Conservation (phyloP, 2,797 vertebrate genomes). For the Notamacropus eugenii region DNA sequence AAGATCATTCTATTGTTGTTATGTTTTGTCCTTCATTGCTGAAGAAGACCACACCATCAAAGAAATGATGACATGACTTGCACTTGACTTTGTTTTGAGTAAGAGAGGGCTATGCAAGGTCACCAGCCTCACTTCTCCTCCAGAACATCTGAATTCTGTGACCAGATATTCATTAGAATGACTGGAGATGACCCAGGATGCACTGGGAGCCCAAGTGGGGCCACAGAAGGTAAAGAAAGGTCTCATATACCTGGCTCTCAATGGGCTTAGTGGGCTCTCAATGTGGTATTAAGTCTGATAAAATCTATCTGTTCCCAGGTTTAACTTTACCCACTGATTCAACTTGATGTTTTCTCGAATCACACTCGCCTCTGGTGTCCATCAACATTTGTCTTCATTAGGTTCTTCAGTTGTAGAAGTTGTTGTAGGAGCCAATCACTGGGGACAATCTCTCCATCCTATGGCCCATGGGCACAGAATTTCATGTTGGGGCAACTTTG, state of each 20-base stretch:
- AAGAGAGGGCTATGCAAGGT: too few relatives aligned
- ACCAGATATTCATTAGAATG: too few relatives aligned
- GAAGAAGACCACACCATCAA: too few relatives aligned
- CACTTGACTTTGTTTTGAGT: too few relatives aligned
- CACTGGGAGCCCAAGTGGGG: not conserved
- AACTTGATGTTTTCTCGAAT: conserved; percentile 88
- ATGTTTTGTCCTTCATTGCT: too few relatives aligned
- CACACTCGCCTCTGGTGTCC: conserved; percentile 92
- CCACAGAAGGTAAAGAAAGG: not conserved
- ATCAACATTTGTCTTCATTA: conserved; percentile 92
- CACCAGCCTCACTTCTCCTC: too few relatives aligned
- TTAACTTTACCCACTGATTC: conserved; percentile 94
- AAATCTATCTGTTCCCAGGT: not conserved
- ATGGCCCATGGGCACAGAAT: too few relatives aligned
- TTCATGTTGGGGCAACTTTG: not conserved
- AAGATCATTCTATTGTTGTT: not conserved
- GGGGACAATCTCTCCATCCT: conserved; percentile 91
- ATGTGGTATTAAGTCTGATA: not conserved
- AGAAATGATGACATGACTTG: too few relatives aligned
- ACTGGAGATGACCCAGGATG: too few relatives aligned
- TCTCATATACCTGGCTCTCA: not conserved
- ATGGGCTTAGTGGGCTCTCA: too few relatives aligned
- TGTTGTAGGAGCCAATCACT: conserved; percentile 97
- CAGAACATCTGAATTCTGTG: too few relatives aligned
- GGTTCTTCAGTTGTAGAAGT: conserved; percentile 95